These are phyloP conservation scores for Setophaga coronata DNA, from an alignment of 2,113 vertebrate genomes.

Conservation along the genomic window DNA sequence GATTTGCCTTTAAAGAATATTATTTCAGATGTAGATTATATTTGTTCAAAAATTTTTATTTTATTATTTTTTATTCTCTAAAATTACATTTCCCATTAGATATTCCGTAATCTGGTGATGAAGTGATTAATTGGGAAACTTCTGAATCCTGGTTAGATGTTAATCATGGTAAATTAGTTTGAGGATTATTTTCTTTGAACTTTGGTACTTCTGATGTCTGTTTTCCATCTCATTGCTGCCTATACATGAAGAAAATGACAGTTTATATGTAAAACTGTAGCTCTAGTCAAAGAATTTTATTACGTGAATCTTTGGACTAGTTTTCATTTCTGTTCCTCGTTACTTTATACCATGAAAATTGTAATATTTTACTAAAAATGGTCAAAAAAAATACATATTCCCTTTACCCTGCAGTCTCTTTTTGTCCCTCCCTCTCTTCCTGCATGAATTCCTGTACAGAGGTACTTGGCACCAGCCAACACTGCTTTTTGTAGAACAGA, in stretches of 20 bases:
- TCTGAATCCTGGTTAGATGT: constrained; percentile 43
- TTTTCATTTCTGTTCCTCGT: background rate
- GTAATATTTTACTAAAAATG: background rate
- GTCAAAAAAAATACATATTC: background rate
- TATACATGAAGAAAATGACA: constrained; percentile 63
- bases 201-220: constrained; percentile 44
- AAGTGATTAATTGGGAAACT: constrained; percentile 64
- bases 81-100: background rate
- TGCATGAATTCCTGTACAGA: background rate
- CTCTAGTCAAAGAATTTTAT: constrained; percentile 29
- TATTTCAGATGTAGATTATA: background rate
- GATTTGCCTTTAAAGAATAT: background rate
- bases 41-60: background rate
- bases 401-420: background rate
- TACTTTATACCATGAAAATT: background rate
- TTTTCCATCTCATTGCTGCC: constrained; percentile 52
- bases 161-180: constrained; percentile 63
- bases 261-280: constrained; percentile 63
- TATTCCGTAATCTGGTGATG: constrained; percentile 21
- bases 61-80: constrained; percentile 38
- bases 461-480: background rate
- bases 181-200: constrained; percentile 31
- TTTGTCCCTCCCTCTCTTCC: background rate
- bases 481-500: background rate
- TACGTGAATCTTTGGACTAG: background rate